Conservation (phyloP, 2,797 vertebrate genomes). For the Ctenopoma multispine region DNA sequence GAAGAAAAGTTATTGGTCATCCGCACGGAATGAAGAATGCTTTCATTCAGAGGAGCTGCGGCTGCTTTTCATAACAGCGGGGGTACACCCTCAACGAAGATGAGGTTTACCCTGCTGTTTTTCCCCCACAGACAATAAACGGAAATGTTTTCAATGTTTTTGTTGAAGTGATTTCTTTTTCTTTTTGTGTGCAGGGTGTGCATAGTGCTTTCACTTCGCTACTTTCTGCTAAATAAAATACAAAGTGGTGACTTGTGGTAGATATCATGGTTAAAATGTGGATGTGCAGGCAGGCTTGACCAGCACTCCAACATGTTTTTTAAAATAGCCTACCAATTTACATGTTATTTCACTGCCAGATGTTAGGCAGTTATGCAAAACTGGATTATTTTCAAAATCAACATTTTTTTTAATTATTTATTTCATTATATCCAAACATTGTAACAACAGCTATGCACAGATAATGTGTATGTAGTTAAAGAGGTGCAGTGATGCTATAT, state of each 20-base stretch:
- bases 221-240: background rate
- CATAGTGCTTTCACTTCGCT: background rate
- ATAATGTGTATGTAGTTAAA: background rate
- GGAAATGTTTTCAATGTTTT: conserved; percentile 10
- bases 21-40: conserved; percentile 61
- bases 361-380: background rate
- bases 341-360: background rate
- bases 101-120: too few species aligned
- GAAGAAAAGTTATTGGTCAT: conserved; percentile 64
- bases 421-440: background rate
- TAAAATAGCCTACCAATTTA: background rate
- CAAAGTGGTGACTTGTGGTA: background rate
- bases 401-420: background rate
- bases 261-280: background rate
- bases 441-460: background rate
- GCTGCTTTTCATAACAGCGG: conserved; percentile 41
- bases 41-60: conserved; percentile 62
- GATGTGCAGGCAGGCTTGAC: background rate
- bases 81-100: conserved; percentile 5
- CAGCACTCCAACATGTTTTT: conserved; percentile 8
- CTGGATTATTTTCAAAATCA: background rate
- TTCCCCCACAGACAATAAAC: background rate
- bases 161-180: background rate
- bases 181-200: background rate
- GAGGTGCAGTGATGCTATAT: too few species aligned